Evolutionary conservation across 2,113 vertebrate genomes (phyloP).

Genomic region (Solea solea): DNA sequence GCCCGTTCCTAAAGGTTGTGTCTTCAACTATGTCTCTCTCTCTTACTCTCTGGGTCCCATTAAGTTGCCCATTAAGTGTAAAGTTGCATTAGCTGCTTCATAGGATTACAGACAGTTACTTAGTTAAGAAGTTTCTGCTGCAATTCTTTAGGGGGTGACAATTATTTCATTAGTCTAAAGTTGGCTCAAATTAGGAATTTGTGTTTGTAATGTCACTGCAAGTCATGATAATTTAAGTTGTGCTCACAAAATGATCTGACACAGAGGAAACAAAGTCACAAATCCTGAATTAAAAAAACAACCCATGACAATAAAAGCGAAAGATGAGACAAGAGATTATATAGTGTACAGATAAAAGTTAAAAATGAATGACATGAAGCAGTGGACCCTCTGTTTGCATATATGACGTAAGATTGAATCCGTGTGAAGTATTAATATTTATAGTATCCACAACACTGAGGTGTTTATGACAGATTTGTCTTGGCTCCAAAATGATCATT

Average conservation of each 20-base stretch:
- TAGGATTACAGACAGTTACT: constrained; percentile 65
- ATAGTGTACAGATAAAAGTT: not conserved
- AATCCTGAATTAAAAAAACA: not conserved
- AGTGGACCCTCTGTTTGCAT: not conserved
- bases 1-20: too few relatives aligned
- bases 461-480: not conserved
- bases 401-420: constrained; percentile 10
- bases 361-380: not conserved
- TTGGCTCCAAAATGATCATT: not conserved
- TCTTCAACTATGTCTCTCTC: too few relatives aligned
- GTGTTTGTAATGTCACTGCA: constrained; percentile 50
- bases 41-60: too few relatives aligned
- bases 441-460: not conserved
- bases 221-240: constrained; percentile 28
- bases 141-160: constrained; percentile 68
- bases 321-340: not conserved
- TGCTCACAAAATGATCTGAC: not conserved
- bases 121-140: constrained; percentile 55
- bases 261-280: not conserved
- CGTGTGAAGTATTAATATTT: constrained; percentile 6
- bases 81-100: constrained; percentile 60
- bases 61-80: constrained; percentile 5
- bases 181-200: constrained; percentile 61
- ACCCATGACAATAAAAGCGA: too few relatives aligned
- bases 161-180: constrained; percentile 66